Evolutionary conservation across 2,888 invertebrate genomes (phyloP), one percentile per base, ranked within the genome.

Genomic region (Antitype chi): DNA sequence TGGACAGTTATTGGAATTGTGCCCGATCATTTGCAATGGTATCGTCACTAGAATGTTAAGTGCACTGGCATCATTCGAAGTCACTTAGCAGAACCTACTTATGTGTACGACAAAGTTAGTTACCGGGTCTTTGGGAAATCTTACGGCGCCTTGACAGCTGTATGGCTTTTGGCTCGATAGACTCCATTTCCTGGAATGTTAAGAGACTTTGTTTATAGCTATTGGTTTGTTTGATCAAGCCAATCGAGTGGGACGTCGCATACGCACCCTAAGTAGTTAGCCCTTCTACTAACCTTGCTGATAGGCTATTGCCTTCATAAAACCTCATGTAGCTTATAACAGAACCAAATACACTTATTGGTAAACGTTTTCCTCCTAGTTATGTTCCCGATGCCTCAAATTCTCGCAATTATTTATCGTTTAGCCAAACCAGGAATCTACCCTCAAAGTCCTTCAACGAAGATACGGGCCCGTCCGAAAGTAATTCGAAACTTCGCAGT

Each of bases 11-110:
- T 81, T 84, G 83, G 81, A 77, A 57, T 63, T 1, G 20, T 74
- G 83, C 85, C 82, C 77, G 28, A 53, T 76, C 38, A 64, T 32
- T 74, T 64, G 73, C 47, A 84, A 71, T 71, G 47, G 15, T 38
- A 60, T 74, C 28, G 25, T 8, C 32, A 47, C 62, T 28, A 68
- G 77, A 81, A 84, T 83, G 23, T 43, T 71, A 77, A 83, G 60
- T 81, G 68, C 52, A 52, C 28, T 74, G 73, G 64, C 82, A 72
- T 25, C 62, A 80, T 72, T 83, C 23, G 57, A 43, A 72, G 13
- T 75, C 59, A 84, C 71, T 70, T 76, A 70, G 43, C 25, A 52
- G 55, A 57, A 57, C 55, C 52, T 70, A 81, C 68, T n/a, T 62
- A 15, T 67, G 13, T 38, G 20, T n/a, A 25, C 20, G 38, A n/a